A percentile compares a stretch with the other conserved stretches of the same genome.
Conservation (phyloP, 2,797 vertebrate genomes). For the Rhabdomys pumilio region DNA sequence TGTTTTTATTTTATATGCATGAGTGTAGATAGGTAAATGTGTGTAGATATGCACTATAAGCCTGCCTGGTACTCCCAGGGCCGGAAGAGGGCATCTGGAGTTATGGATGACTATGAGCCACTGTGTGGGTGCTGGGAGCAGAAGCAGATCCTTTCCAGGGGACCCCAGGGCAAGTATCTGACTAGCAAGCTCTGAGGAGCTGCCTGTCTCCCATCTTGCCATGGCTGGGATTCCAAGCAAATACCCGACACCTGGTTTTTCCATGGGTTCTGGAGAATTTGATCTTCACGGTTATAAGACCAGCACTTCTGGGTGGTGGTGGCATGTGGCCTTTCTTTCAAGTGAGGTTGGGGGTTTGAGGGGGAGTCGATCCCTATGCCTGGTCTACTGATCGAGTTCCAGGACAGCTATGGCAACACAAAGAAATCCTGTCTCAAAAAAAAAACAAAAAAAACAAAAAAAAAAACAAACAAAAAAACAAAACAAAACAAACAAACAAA, state of each 20-base stretch:
- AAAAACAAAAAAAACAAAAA: too few relatives aligned
- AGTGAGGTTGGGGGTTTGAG: too few relatives aligned
- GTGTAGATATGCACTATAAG: background rate
- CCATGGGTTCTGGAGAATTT: background rate
- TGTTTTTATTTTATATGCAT: background rate
- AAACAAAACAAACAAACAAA: too few relatives aligned
- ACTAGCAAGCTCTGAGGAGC: background rate
- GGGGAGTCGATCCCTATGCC: background rate
- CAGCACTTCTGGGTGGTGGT: background rate
- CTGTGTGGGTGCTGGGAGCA: background rate
- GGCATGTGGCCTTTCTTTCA: background rate
- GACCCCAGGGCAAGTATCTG: background rate
- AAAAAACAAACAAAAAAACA: too few relatives aligned
- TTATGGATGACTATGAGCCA: background rate
- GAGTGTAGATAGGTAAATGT: background rate
- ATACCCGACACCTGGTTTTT: background rate
- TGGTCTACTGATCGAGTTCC: background rate
- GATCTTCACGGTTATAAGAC: background rate
- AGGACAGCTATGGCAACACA: background rate
- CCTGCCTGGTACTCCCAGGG: background rate
- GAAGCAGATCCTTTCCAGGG: background rate
- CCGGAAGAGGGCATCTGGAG: background rate
- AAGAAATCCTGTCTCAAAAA: background rate
- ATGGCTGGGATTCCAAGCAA: background rate
- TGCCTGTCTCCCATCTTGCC: background rate